Conservation (phyloP, 2,113 vertebrate genomes). For the Petrocephalus microphthalmus region DNA sequence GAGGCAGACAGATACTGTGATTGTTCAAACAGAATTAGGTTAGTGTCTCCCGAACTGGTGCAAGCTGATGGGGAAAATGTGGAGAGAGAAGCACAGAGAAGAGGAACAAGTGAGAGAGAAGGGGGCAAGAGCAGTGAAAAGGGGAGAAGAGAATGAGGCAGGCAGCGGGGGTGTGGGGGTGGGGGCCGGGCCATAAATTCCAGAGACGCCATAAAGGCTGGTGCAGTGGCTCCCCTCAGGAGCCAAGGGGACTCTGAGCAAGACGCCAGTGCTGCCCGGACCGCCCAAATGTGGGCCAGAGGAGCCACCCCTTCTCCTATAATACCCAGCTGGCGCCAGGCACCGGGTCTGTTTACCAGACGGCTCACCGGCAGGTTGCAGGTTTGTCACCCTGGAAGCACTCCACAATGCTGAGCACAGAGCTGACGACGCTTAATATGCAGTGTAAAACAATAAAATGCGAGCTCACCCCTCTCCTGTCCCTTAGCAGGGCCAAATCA, state of each 20-base stretch:
- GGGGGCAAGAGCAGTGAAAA: background rate
- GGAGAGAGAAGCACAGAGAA: background rate
- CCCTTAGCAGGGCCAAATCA: background rate
- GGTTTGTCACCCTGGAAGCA: background rate
- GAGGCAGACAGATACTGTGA: background rate
- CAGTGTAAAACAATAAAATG: constrained; percentile 7
- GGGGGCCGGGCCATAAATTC: constrained; percentile 37
- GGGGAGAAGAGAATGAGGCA: constrained; percentile 2
- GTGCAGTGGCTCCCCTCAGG: constrained; percentile 12
- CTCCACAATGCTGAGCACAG: background rate
- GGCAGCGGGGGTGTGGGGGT: background rate
- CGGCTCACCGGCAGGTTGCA: background rate
- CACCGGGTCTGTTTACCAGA: background rate
- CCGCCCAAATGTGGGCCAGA: constrained; percentile 2
- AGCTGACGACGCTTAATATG: background rate
- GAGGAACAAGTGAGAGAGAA: background rate
- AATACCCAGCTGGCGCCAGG: constrained; percentile 5
- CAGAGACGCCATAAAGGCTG: constrained; percentile 36
- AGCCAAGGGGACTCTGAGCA: constrained; percentile 27
- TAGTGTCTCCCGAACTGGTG: too few species aligned
- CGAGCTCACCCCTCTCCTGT: background rate
- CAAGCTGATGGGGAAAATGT: too few species aligned
- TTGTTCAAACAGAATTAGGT: too few species aligned
- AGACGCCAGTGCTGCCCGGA: constrained; percentile 21
- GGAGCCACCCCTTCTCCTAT: background rate